Base-by-base conservation (phyloP, 2,113 vertebrate species). In the Pachypanchax playfairii region DNA sequence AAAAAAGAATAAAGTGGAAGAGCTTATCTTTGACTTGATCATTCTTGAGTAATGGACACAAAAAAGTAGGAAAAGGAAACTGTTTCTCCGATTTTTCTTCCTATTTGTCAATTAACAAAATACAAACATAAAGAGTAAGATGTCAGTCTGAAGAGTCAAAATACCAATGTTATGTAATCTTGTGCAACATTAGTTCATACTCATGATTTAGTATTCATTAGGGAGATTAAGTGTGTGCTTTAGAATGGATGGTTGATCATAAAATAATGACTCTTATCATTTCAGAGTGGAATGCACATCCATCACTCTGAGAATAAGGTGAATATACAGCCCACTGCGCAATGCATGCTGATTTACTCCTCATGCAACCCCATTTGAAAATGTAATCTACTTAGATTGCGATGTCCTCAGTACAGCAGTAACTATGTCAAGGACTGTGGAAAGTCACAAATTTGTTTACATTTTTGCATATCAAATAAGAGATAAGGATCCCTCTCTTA, bases 241-340 rank as follows among this genome's bases (percentile, higher is more conserved):
- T 70, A 74, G 73, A 79, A 80, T 62, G 87, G 82, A 88, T 88
- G 85, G 85, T 66, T 88, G 87, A 87, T 90, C 86, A 90, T 88
- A 82, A 87, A 87, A 84, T 89, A 90, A 89, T 82, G 82, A 85
- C 82, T 85, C 77, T 81, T 86, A 88, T 89, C 89, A 86, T 80
- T 77, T 76, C 39, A 61, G 61, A 62, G 73, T 56, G 35, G 70
- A 50, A 81, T 35, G 61, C 82, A 83, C 86, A 90, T 90, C 86
- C 82, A 90, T 90, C 89, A 90, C 71, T 71, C 43, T 49, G 71
- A 55, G 73, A 70, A 80, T 85, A 73, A 83, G 74, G 84, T 84
- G 77, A 80, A 53, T 48, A 78, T 68, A 70, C 41, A 58, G 74
- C 63, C 59, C 68, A 59, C 60, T 79, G 84, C 54, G 20, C 76